phyloP scores from a whole-genome alignment of 2,113 vertebrate genomes.

The Nothocercus julius region DNA sequence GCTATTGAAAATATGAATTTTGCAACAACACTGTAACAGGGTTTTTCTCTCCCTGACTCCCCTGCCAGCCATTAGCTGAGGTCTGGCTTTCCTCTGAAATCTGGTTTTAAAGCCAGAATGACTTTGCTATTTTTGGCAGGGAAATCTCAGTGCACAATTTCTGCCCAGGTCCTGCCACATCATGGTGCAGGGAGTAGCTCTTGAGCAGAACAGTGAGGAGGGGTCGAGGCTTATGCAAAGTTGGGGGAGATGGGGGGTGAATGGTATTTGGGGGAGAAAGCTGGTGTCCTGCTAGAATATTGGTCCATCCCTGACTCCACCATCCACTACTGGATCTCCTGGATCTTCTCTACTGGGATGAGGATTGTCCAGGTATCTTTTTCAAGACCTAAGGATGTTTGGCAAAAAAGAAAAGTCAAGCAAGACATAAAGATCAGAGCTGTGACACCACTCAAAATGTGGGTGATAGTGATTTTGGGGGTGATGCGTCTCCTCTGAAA shows the following conservation, averaged over 20 bases:
- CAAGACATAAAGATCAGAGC: neutral
- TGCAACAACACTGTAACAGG: rapidly evolving
- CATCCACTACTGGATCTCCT: neutral
- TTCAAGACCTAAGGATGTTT: neutral
- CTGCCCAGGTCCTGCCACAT: rapidly evolving
- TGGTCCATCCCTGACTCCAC: neutral
- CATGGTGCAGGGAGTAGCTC: neutral
- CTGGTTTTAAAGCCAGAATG: neutral
- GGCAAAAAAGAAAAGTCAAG: neutral
- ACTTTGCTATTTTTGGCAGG: neutral
- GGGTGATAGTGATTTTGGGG: rapidly evolving
- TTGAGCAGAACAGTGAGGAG: neutral
- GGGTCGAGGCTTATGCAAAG: rapidly evolving
- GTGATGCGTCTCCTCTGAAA: neutral
- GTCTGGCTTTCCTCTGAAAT: neutral
- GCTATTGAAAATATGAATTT: neutral
- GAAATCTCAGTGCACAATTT: neutral
- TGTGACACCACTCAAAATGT: rapidly evolving
- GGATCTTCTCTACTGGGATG: neutral
- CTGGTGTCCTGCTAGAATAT: neutral
- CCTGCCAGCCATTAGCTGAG: neutral
- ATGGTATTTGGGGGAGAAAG: neutral
- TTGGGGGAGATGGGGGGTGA: neutral
- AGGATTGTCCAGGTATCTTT: neutral
- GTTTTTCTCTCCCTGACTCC: neutral